Evolutionary conservation across 2,113 vertebrate species (phyloP).

Genomic region (human (Homo sapiens)): GRCh38 chr16:1631001-1631500

Average conservation of each 20-base stretch:
- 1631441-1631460: neutral
- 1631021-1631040: neutral
- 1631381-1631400: neutral
- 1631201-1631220: neutral
- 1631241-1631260: neutral
- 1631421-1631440: neutral
- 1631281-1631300: neutral
- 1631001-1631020: neutral
- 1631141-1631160: neutral
- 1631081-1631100: neutral
- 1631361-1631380: accelerated
- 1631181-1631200: neutral
- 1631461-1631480: neutral
- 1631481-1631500: neutral
- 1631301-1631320: neutral
- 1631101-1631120: neutral
- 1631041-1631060: neutral
- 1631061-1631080: neutral
- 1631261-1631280: neutral
- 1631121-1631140: neutral
- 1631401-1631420: neutral
- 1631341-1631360: neutral
- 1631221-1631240: neutral
- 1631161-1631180: neutral
- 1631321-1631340: neutral